Conservation (phyloP, 2,113 vertebrate genomes). For the Datnioides undecimradiatus region DNA sequence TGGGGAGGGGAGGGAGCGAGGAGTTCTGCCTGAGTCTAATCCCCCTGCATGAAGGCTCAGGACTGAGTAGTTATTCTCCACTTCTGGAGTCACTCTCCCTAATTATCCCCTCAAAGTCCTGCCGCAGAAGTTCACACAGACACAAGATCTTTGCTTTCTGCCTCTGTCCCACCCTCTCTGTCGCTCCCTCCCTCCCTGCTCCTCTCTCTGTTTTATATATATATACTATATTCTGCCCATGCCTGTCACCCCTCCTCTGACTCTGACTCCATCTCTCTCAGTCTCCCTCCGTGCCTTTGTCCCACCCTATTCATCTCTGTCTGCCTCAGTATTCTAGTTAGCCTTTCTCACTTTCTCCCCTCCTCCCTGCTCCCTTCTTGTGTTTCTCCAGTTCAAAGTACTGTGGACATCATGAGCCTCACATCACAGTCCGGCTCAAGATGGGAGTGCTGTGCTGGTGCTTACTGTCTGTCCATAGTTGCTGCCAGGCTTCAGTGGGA, state of each 20-base stretch:
- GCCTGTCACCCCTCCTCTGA: slow-evolving; percentile 43
- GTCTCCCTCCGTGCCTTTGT: slow-evolving; percentile 47
- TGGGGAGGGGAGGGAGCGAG: slow-evolving; percentile 13
- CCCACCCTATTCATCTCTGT: slow-evolving; percentile 60
- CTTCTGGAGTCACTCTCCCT: slow-evolving; percentile 68
- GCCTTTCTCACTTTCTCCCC: slow-evolving; percentile 32
- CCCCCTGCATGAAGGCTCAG: slow-evolving; percentile 66
- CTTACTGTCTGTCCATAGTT: slow-evolving; percentile 49
- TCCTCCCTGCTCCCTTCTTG: slow-evolving; percentile 19
- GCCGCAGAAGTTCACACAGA: slow-evolving; percentile 64
- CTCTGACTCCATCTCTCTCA: slow-evolving; percentile 35
- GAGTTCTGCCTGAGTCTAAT: slow-evolving; percentile 67
- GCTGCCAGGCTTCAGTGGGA: slow-evolving; percentile 51
- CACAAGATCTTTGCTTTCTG: slow-evolving; percentile 53
- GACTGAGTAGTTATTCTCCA: slow-evolving; percentile 63
- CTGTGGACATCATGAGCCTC: slow-evolving; percentile 53
- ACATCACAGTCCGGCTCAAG: slow-evolving; percentile 58
- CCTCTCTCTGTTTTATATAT: slow-evolving; percentile 6
- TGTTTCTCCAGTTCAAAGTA: slow-evolving; percentile 53
- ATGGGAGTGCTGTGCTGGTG: slow-evolving; percentile 41
- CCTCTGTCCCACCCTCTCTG: slow-evolving; percentile 36
- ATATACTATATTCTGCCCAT: slow-evolving; percentile 31
- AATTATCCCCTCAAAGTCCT: slow-evolving; percentile 79
- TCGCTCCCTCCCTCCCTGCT: neutral
- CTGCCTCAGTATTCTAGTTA: slow-evolving; percentile 52